phyloP scores from a whole-genome alignment of 2,888 invertebrate genomes.

The Octonoba sinensis region DNA sequence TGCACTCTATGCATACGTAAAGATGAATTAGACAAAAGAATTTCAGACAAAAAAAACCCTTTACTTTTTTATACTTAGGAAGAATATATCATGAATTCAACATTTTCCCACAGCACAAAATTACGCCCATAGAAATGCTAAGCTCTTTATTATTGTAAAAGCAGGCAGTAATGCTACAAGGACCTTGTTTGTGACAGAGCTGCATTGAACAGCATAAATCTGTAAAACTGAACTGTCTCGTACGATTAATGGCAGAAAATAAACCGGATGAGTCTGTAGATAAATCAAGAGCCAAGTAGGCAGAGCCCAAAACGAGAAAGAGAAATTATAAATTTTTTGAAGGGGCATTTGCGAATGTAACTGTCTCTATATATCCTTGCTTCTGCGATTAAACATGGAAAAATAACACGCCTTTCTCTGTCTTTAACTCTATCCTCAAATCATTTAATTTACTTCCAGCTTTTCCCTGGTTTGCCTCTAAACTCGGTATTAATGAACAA shows the following conservation, averaged over 20 bases:
- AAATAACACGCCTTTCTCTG: conserved; percentile 58
- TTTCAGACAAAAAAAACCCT: no score
- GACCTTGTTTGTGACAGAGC: no score
- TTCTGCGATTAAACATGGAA: conserved; percentile 51
- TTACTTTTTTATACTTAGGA: no score
- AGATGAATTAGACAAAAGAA: background rate
- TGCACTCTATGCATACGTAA: no score
- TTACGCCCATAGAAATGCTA: no score
- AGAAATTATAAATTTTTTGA: conserved; percentile 44
- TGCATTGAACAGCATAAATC: no score
- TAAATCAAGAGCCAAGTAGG: conserved; percentile 45
- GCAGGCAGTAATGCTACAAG: no score
- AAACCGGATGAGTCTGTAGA: conserved; percentile 11
- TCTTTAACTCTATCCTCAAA: conserved; percentile 38
- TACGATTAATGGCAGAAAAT: conserved; percentile 44
- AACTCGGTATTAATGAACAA: conserved; percentile 59
- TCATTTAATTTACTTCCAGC: conserved; percentile 58
- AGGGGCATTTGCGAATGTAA: conserved; percentile 24
- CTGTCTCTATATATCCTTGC: conserved; percentile 49
- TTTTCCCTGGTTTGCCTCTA: conserved; percentile 16
- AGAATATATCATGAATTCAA: no score
- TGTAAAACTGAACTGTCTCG: conserved; percentile 18
- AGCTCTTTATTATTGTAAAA: no score
- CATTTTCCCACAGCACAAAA: no score
- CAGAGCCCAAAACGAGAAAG: conserved; percentile 10